phyloP scores from a whole-genome alignment of 2,888 invertebrate species.

The Zaprionus obscuricornis region DNA sequence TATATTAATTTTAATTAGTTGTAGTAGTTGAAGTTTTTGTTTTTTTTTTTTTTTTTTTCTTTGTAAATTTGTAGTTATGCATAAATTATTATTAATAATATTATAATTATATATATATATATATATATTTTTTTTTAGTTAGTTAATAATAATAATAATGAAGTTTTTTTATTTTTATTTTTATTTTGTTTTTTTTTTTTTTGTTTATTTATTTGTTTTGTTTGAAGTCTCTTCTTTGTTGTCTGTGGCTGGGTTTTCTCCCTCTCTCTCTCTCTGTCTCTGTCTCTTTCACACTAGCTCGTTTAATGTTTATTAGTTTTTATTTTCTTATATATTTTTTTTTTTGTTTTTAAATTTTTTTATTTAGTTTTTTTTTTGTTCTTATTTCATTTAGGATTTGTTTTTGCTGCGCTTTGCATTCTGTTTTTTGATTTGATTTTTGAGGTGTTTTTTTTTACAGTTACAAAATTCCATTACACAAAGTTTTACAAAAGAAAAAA shows the following conservation, averaged over 20 bases:
- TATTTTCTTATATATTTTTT: conserved; percentile 8
- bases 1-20: conserved; percentile 41
- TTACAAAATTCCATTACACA: too few relatives aligned
- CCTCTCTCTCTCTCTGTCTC: too few relatives aligned
- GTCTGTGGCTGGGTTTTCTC: conserved; percentile 51
- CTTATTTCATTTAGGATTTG: conserved; percentile 8
- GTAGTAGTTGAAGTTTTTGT: conserved; percentile 43
- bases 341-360: conserved; percentile 23
- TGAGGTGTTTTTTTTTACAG: too few relatives aligned
- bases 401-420: conserved; percentile 13
- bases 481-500: too few relatives aligned
- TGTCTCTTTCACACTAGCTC: too few relatives aligned
- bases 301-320: conserved; percentile 18
- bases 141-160: conserved; percentile 39
- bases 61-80: conserved; percentile 61
- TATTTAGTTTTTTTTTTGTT: conserved; percentile 22
- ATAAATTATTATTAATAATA: conserved; percentile 39
- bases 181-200: conserved; percentile 48
- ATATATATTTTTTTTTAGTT: conserved; percentile 42
- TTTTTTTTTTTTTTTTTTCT: conserved; percentile 15
- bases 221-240: conserved; percentile 60
- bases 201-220: conserved; percentile 14
- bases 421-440: conserved; percentile 48
- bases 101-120: conserved; percentile 11
- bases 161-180: conserved; percentile 34